A percentile compares a stretch with the other conserved stretches of the same genome.
Conservation (phyloP, 2,113 vertebrate genomes). For the Gobius niger region DNA sequence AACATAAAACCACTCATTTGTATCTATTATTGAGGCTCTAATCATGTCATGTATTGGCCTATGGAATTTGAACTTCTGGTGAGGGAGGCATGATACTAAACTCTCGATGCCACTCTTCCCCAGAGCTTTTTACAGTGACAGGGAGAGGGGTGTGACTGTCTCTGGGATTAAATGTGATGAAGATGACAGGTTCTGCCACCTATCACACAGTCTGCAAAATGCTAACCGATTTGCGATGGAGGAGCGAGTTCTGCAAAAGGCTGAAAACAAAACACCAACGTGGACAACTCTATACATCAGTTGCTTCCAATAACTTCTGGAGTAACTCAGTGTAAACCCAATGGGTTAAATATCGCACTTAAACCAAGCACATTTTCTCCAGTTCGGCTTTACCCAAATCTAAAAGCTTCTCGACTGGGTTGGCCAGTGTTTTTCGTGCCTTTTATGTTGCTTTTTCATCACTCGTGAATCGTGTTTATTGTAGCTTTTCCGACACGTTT, state of each 20-base stretch:
- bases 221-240: conserved; percentile 17
- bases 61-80: not conserved
- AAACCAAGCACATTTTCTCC: too few species aligned
- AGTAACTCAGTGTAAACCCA: too few species aligned
- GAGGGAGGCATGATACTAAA: not conserved
- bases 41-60: not conserved
- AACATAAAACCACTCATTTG: not conserved
- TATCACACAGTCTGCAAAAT: not conserved
- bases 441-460: too few species aligned
- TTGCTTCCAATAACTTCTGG: too few species aligned
- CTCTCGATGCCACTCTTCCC: conserved; percentile 21
- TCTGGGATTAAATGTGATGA: conserved; percentile 60
- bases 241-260: not conserved
- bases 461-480: too few species aligned
- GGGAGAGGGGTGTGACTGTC: conserved; percentile 59
- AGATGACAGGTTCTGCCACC: conserved; percentile 63
- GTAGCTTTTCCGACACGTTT: too few species aligned
- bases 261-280: too few species aligned
- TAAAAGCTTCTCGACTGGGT: too few species aligned
- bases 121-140: conserved; percentile 53
- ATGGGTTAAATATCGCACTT: too few species aligned
- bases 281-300: too few species aligned
- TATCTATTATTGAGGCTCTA: not conserved
- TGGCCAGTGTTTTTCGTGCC: too few species aligned
- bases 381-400: too few species aligned